These are phyloP conservation scores for Desmophyllum pertusum DNA, from an alignment of 92 coral and sea anemone genomes.

Conservation along the genomic window DNA sequence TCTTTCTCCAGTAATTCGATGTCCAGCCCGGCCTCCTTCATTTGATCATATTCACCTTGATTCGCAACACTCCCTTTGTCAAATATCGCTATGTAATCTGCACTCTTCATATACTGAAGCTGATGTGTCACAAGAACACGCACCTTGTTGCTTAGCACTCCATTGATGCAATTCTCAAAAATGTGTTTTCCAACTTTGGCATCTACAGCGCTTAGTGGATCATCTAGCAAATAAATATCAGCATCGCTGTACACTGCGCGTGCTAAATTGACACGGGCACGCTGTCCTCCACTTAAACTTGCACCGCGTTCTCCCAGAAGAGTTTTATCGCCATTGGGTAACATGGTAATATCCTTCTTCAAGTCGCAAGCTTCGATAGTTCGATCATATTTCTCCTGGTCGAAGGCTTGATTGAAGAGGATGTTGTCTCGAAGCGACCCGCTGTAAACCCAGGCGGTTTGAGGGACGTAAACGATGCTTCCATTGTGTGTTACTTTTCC, in stretches of 20 bases:
- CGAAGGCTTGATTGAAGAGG: constrained; percentile 79
- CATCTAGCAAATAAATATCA: constrained; percentile 83
- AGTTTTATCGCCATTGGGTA: constrained; percentile 82
- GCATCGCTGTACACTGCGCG: constrained; percentile 93
- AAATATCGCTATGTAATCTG: constrained; percentile 80
- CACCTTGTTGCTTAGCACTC: constrained; percentile 75
- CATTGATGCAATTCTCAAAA: constrained; percentile 85
- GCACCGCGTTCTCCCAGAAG: constrained; percentile 88
- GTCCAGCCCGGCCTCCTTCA: constrained; percentile 87
- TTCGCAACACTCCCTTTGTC: constrained; percentile 77
- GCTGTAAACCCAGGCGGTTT: constrained; percentile 87
- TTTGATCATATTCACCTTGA: constrained; percentile 72
- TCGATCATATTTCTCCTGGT: constrained; percentile 72
- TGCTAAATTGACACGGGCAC: constrained; percentile 91
- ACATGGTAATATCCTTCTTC: constrained; percentile 68
- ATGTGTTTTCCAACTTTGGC: constrained; percentile 94
- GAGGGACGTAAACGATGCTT: constrained; percentile 80
- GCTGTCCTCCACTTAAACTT: constrained; percentile 91
- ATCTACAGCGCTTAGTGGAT: constrained; percentile 90
- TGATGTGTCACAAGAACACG: constrained; percentile 89
- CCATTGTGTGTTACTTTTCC: constrained; percentile 69
- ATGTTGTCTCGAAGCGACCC: constrained; percentile 82
- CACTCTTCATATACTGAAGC: constrained; percentile 83
- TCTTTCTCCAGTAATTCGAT: constrained; percentile 84
- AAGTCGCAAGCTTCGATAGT: constrained; percentile 85